Evolutionary conservation across 2,113 vertebrate genomes (phyloP).

Genomic region (Ammodytes marinus): DNA sequence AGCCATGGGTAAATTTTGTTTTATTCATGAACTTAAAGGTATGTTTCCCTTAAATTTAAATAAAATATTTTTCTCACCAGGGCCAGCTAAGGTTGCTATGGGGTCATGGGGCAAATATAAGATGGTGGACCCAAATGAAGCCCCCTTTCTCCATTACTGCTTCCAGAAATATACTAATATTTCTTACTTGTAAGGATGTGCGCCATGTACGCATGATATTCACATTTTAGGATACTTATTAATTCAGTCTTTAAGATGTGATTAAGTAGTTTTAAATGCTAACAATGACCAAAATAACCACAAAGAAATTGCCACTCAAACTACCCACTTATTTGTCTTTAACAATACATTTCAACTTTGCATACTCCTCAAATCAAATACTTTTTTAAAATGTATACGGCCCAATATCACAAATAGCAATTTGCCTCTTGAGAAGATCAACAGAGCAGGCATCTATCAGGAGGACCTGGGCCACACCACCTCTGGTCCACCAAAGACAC

Average conservation of each 20-base stretch:
- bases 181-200: background rate
- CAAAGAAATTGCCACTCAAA: background rate
- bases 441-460: too few relatives aligned
- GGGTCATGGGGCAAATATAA: slow-evolving; percentile 9
- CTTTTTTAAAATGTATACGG: too few relatives aligned
- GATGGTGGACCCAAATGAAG: background rate
- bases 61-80: background rate
- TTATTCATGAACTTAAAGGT: slow-evolving; percentile 15
- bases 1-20: background rate
- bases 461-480: too few relatives aligned
- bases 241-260: too few relatives aligned
- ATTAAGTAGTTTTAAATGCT: too few relatives aligned
- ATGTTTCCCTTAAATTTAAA: background rate
- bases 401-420: too few relatives aligned
- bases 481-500: too few relatives aligned
- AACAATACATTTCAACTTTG: too few relatives aligned
- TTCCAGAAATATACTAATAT: background rate
- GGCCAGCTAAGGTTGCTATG: background rate
- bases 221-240: too few relatives aligned
- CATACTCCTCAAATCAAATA: too few relatives aligned
- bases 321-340: too few relatives aligned
- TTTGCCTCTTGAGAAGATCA: too few relatives aligned
- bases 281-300: background rate
- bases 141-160: background rate
- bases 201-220: background rate